These are phyloP conservation scores for Microtus richardsoni DNA, from an alignment of 2,113 vertebrate species.

Conservation along the genomic window DNA sequence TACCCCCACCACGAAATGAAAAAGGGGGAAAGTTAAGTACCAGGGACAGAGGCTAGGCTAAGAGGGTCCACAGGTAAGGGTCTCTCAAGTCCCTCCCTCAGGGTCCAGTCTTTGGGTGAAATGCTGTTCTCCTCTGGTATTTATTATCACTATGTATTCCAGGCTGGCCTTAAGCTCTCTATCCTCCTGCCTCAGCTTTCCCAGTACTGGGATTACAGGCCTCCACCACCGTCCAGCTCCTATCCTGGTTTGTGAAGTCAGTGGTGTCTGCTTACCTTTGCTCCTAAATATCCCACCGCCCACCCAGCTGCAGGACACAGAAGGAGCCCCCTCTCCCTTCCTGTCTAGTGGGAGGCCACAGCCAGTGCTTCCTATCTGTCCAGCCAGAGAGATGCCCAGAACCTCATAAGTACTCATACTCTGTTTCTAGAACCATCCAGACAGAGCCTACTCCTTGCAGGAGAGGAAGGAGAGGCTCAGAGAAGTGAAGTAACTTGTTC, in stretches of 20 bases:
- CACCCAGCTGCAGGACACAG: not conserved
- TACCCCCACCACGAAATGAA: not conserved
- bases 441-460: not conserved
- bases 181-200: not conserved
- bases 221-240: not conserved
- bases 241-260: not conserved
- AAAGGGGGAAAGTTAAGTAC: not conserved
- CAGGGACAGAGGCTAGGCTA: not conserved
- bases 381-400: not conserved
- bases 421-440: not conserved
- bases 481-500: not conserved
- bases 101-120: not conserved
- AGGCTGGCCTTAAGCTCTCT: not conserved
- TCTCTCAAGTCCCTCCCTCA: not conserved
- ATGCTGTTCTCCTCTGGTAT: not conserved
- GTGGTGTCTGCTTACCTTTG: not conserved
- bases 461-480: not conserved
- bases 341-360: not conserved
- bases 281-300: no score
- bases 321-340: not conserved
- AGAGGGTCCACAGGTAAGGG: not conserved
- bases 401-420: not conserved
- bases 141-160: not conserved
- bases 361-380: not conserved
- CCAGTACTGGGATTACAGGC: not conserved